Evolutionary conservation across 2,797 vertebrate genomes (phyloP).

Genomic region (Telmatherina bonti): DNA sequence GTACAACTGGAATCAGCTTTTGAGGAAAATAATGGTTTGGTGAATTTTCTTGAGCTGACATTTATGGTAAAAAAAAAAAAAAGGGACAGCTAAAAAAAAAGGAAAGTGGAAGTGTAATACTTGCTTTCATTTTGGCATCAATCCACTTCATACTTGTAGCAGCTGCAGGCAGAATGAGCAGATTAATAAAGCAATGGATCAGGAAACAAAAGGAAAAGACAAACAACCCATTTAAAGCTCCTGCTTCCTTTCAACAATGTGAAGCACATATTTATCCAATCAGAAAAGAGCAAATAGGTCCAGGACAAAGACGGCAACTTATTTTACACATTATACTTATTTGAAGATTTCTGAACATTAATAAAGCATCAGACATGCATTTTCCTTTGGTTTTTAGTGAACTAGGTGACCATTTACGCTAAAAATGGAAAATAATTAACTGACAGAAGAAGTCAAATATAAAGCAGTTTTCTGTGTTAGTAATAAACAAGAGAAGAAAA

Average conservation of each 20-base stretch:
- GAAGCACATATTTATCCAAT: neutral
- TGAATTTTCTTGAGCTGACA: neutral
- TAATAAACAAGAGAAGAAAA: conserved; percentile 4
- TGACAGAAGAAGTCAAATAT: neutral
- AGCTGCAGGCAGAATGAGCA: conserved; percentile 80
- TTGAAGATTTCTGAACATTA: neutral
- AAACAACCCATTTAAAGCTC: neutral
- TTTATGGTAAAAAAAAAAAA: neutral
- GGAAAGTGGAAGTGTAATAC: conserved; percentile 53
- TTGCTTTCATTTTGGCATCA: conserved; percentile 99
- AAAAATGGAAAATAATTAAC: neutral
- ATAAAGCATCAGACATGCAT: neutral
- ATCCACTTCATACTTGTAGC: conserved; percentile 99
- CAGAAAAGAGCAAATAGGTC: neutral
- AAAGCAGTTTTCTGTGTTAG: neutral
- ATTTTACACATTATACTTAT: neutral
- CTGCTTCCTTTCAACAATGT: neutral
- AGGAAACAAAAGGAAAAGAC: neutral
- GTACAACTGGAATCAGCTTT: neutral
- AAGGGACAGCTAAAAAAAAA: neutral
- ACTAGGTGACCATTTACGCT: neutral
- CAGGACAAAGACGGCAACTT: no score
- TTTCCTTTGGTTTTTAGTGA: neutral
- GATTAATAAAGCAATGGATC: neutral
- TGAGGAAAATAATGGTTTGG: neutral